These are phyloP conservation scores for Ceuthmochares aereus DNA, from an alignment of 2,113 vertebrate species.

Conservation along the genomic window DNA sequence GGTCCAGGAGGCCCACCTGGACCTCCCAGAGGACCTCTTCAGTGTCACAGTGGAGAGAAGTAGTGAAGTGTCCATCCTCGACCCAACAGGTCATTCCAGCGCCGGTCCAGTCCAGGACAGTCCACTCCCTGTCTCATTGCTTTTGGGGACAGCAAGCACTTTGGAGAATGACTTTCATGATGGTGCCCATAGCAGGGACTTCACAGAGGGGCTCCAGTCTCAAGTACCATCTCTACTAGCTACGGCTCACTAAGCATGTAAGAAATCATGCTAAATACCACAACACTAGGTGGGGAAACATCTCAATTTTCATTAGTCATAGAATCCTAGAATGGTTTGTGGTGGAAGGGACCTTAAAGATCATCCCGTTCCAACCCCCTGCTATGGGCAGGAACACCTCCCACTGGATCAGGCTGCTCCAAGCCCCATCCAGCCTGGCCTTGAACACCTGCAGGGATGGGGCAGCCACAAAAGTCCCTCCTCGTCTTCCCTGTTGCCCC, in stretches of 20 bases:
- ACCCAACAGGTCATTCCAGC: background rate
- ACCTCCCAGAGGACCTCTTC: background rate
- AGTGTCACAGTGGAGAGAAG: background rate
- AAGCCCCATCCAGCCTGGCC: too few relatives aligned
- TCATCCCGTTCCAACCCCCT: too few relatives aligned
- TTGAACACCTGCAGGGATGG: too few relatives aligned
- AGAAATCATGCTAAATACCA: background rate
- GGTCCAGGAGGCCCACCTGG: background rate
- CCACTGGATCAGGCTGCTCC: too few relatives aligned
- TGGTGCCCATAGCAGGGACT: background rate
- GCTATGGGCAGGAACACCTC: too few relatives aligned
- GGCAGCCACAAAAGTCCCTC: too few relatives aligned
- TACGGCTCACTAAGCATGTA: background rate
- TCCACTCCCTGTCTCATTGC: background rate
- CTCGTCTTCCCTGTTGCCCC: too few relatives aligned
- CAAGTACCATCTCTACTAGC: background rate
- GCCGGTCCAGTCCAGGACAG: fast-evolving
- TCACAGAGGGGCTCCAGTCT: background rate
- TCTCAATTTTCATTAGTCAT: background rate
- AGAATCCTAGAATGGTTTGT: too few relatives aligned
- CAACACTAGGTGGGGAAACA: background rate
- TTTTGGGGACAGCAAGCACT: background rate
- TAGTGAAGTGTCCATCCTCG: background rate
- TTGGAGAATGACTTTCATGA: background rate
- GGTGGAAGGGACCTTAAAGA: too few relatives aligned